Conservation (phyloP, 2,888 invertebrate genomes). For the Automeris io region DNA sequence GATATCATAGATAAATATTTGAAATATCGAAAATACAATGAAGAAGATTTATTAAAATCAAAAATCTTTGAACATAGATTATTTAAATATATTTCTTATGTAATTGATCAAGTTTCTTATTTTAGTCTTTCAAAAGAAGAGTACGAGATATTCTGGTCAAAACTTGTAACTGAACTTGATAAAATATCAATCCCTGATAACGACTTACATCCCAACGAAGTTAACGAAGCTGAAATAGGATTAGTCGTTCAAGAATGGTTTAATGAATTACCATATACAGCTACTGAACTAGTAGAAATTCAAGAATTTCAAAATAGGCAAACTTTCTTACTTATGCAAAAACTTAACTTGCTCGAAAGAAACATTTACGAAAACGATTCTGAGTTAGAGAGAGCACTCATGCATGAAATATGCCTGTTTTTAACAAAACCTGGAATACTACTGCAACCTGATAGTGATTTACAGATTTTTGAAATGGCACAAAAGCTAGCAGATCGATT, state of each 20-base stretch:
- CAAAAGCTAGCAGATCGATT: slow-evolving; percentile 32
- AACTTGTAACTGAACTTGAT: slow-evolving; percentile 26
- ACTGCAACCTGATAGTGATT: slow-evolving; percentile 22
- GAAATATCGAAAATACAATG: not conserved
- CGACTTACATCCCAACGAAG: slow-evolving; percentile 13
- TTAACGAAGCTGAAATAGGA: slow-evolving; percentile 25
- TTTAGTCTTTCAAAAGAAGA: slow-evolving; percentile 16
- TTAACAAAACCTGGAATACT: slow-evolving; percentile 24
- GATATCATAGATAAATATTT: not conserved
- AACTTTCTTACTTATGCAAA: not conserved
- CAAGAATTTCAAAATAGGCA: slow-evolving; percentile 35
- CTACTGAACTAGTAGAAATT: slow-evolving; percentile 26
- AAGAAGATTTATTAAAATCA: not conserved
- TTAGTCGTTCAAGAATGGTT: slow-evolving; percentile 29
- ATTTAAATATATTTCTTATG: not conserved
- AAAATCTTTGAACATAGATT: not conserved
- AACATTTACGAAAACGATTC: slow-evolving; percentile 14
- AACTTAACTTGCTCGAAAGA: slow-evolving; percentile 25
- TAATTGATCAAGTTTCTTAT: not conserved
- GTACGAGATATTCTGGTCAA: slow-evolving; percentile 29
- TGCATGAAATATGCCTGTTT: slow-evolving; percentile 30
- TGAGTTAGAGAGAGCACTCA: slow-evolving; percentile 24
- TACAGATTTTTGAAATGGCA: slow-evolving; percentile 33
- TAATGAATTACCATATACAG: slow-evolving; percentile 21
- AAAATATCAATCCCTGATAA: not conserved